A percentile compares a stretch with the other conserved stretches of the same genome.
Conservation (phyloP, 2,888 invertebrate genomes). For the Embidobia sp. region DNA sequence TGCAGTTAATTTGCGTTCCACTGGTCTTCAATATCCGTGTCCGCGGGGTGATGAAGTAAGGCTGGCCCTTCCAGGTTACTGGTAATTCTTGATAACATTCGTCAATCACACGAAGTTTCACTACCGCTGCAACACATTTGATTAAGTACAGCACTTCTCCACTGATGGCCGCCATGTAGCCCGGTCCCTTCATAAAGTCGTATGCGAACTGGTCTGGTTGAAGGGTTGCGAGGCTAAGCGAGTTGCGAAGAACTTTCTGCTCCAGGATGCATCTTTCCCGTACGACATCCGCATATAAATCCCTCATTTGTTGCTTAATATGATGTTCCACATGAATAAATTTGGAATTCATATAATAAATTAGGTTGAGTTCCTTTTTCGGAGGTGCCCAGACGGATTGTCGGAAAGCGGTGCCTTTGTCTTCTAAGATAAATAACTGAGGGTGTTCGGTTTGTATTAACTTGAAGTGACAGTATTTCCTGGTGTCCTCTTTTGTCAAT, state of each 20-base stretch:
- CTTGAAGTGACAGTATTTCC: neutral
- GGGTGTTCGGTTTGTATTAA: conserved; percentile 33
- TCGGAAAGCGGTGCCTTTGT: neutral
- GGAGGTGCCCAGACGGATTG: neutral
- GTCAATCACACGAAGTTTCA: conserved; percentile 42
- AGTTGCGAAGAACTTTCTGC: conserved; percentile 67
- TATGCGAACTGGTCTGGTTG: conserved; percentile 67
- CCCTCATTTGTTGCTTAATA: conserved; percentile 41
- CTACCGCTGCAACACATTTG: conserved; percentile 66
- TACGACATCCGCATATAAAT: conserved; percentile 65
- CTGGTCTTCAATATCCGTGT: conserved; percentile 59
- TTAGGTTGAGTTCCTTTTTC: conserved; percentile 51
- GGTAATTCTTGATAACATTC: conserved; percentile 64
- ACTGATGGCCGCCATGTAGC: conserved; percentile 34
- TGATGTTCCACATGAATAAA: conserved; percentile 67
- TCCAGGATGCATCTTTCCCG: conserved; percentile 66
- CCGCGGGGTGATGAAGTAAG: conserved; percentile 51
- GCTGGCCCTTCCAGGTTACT: neutral
- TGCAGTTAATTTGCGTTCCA: conserved; percentile 62
- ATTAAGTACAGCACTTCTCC: conserved; percentile 70
- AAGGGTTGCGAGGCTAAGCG: conserved; percentile 65
- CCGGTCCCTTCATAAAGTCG: conserved; percentile 55
- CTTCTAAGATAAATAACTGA: conserved; percentile 32
- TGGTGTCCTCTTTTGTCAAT: conserved; percentile 16
- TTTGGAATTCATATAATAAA: conserved; percentile 66